These are phyloP conservation scores for Apostichopus japonicus DNA, from an alignment of 35 echinoderm and acorn worm genomes.

Conservation along the genomic window DNA sequence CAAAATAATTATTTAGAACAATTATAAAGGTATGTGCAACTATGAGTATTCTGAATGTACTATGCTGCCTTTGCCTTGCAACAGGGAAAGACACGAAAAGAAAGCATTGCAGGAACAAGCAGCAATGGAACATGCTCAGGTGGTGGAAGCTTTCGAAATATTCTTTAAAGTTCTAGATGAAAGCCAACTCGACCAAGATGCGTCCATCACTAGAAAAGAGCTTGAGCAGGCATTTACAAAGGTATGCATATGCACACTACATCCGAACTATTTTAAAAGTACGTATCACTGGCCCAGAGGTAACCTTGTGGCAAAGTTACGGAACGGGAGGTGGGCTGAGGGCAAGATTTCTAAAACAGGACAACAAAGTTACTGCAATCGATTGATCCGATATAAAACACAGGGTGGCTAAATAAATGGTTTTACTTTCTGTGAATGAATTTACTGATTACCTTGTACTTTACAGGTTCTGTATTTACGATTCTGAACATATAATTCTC, in stretches of 20 bases:
- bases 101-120: slow-evolving; percentile 35
- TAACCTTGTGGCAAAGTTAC: too few relatives aligned
- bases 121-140: slow-evolving; percentile 50
- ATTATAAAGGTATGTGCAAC: not conserved
- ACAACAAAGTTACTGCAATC: too few relatives aligned
- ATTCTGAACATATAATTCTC: too few relatives aligned
- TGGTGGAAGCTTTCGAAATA: slow-evolving; percentile 68
- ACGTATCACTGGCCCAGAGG: not conserved
- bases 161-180: slow-evolving; percentile 76
- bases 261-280: not conserved
- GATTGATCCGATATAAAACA: too few relatives aligned
- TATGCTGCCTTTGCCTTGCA: not conserved
- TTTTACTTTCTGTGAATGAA: too few relatives aligned
- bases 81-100: slow-evolving; percentile 62
- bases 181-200: slow-evolving; percentile 55
- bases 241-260: slow-evolving; percentile 29
- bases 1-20: too few relatives aligned
- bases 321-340: too few relatives aligned
- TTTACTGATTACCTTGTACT: too few relatives aligned
- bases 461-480: too few relatives aligned
- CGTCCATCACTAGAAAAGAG: slow-evolving; percentile 73
- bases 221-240: slow-evolving; percentile 70
- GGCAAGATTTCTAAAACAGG: too few relatives aligned
- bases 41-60: too few relatives aligned
- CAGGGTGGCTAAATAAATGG: too few relatives aligned